phyloP scores from a whole-genome alignment of 92 coral and sea anemone species.

The Pocillopora meandrina region DNA sequence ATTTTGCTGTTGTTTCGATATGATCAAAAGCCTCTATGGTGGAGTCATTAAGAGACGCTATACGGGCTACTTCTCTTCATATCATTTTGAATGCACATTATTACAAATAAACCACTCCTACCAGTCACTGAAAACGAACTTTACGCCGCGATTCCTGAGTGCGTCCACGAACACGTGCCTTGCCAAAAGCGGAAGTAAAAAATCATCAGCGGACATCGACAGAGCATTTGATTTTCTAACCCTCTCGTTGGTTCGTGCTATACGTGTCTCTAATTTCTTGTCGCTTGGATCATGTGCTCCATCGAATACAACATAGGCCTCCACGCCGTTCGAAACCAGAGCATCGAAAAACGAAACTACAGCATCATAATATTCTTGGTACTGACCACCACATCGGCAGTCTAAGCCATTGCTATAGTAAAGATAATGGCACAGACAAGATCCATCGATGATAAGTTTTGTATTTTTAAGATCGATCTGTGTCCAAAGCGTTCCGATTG shows the following conservation, averaged over 20 bases:
- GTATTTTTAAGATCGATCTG: slow-evolving; percentile 56
- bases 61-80: too few species aligned
- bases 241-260: slow-evolving; percentile 39
- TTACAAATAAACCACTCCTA: slow-evolving; percentile 30
- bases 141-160: slow-evolving; percentile 48
- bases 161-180: slow-evolving; percentile 56
- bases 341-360: slow-evolving; percentile 66
- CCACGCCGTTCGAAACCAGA: slow-evolving; percentile 50
- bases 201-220: slow-evolving; percentile 12
- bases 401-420: slow-evolving; percentile 58
- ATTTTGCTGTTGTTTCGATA: too few species aligned
- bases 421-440: slow-evolving; percentile 51
- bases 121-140: slow-evolving; percentile 87
- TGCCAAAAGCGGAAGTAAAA: slow-evolving; percentile 62
- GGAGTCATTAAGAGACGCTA: too few species aligned
- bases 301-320: slow-evolving; percentile 79
- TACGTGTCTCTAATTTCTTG: slow-evolving; percentile 65
- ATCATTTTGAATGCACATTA: too few species aligned
- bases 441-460: slow-evolving; percentile 85
- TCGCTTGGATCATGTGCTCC: slow-evolving; percentile 71
- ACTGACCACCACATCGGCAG: slow-evolving; percentile 82
- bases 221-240: slow-evolving; percentile 40
- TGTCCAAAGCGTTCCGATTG: slow-evolving; percentile 62
- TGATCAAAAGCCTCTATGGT: too few species aligned
- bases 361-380: slow-evolving; percentile 54